These are phyloP conservation scores for Nannoperca australis DNA, from an alignment of 2,797 vertebrate species.

Conservation along the genomic window DNA sequence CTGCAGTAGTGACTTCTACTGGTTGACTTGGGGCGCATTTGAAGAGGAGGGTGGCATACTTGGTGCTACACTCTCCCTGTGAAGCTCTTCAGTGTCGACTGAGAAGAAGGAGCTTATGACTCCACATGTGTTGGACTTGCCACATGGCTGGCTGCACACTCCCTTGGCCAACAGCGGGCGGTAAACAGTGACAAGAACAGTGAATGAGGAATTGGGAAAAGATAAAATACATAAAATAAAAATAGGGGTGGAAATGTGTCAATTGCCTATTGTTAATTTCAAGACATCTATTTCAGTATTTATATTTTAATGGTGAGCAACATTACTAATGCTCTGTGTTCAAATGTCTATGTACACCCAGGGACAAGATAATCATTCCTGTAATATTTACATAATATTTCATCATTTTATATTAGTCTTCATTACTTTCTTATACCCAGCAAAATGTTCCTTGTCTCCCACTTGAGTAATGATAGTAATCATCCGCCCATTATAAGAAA, in stretches of 20 bases:
- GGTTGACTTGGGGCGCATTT: background rate
- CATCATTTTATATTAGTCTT: constrained; percentile 34
- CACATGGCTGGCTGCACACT: background rate
- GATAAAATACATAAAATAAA: background rate
- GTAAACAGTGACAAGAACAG: background rate
- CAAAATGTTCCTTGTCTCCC: constrained; percentile 65
- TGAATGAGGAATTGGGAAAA: background rate
- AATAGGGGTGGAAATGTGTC: background rate
- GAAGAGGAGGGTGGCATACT: constrained; percentile 2
- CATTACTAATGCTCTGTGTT: constrained; percentile 11
- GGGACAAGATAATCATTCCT: constrained; percentile 24
- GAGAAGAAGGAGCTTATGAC: constrained; percentile 2
- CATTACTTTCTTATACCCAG: constrained; percentile 54
- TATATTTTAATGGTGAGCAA: constrained; percentile 2
- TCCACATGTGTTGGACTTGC: background rate
- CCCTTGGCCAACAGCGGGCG: background rate
- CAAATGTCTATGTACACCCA: constrained; percentile 19
- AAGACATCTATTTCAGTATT: background rate
- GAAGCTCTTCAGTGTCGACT: background rate
- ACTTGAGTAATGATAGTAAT: constrained; percentile 80
- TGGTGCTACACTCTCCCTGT: constrained; percentile 9
- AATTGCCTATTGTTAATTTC: background rate
- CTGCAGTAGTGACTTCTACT: background rate
- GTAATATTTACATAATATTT: constrained; percentile 42
- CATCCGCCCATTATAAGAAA: constrained; percentile 66